phyloP scores from a whole-genome alignment of 2,888 invertebrate species.

The Zygothrica quintamaculata region DNA sequence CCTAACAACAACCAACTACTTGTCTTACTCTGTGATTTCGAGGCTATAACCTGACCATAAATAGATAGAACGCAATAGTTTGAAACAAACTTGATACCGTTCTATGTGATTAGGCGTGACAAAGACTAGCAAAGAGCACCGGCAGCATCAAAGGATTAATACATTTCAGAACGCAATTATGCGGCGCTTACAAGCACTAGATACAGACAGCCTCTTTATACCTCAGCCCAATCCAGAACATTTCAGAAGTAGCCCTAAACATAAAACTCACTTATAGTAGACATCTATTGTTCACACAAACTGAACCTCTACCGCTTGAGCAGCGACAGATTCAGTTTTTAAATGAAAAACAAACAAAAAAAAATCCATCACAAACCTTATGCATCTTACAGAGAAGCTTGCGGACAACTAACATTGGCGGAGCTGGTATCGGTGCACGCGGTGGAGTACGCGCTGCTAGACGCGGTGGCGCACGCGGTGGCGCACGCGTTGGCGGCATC shows the following conservation, averaged over 20 bases:
- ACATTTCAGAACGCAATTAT: slow-evolving; percentile 3
- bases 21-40: slow-evolving; percentile 38
- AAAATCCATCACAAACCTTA: slow-evolving; percentile 76
- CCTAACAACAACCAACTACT: slow-evolving; percentile 33
- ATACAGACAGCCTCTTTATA: slow-evolving; percentile 24
- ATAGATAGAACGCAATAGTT: slow-evolving; percentile 28
- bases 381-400: slow-evolving; percentile 85
- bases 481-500: slow-evolving; percentile 71
- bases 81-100: slow-evolving; percentile 9
- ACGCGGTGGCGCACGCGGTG: slow-evolving; percentile 23
- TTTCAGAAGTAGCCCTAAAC: slow-evolving; percentile 26
- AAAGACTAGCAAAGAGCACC: slow-evolving; percentile 33
- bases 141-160: slow-evolving; percentile 23
- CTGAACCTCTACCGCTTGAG: slow-evolving; percentile 39
- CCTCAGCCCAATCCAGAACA: slow-evolving; percentile 11
- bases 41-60: slow-evolving; percentile 31
- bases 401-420: slow-evolving; percentile 71
- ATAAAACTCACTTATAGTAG: slow-evolving; percentile 46
- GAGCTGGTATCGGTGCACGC: slow-evolving; percentile 27
- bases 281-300: slow-evolving; percentile 50
- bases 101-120: slow-evolving; percentile 37
- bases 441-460: slow-evolving; percentile 18
- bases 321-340: slow-evolving; percentile 48
- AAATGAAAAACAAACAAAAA: slow-evolving; percentile 46
- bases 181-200: slow-evolving; percentile 16